phyloP scores from a whole-genome alignment of 2,113 vertebrate genomes.

The Alectura lathami region DNA sequence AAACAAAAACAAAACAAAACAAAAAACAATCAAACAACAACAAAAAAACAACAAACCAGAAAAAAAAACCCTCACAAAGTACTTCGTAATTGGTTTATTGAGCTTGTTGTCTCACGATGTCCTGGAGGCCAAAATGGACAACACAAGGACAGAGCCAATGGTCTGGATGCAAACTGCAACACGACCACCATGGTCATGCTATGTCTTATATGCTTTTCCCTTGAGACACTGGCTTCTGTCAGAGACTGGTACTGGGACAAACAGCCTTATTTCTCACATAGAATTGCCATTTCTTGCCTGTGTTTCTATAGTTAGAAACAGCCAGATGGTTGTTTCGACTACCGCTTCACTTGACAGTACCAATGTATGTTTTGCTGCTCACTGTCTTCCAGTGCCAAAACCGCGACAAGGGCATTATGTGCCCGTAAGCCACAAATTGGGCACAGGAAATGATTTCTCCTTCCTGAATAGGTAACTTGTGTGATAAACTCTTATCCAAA shows the following conservation, averaged over 20 bases:
- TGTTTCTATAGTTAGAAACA: background rate
- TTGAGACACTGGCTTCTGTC: background rate
- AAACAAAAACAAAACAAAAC: background rate
- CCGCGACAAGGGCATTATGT: background rate
- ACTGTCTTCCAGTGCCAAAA: background rate
- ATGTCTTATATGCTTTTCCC: background rate
- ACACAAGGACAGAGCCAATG: background rate
- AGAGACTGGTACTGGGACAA: background rate
- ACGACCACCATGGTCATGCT: background rate
- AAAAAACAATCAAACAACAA: background rate
- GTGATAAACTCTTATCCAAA: background rate
- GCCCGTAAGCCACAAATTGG: accelerated
- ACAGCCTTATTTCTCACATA: accelerated
- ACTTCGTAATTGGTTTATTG: background rate
- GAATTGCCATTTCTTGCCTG: background rate
- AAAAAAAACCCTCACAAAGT: background rate
- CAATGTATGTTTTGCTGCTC: background rate
- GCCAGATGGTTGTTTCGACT: background rate
- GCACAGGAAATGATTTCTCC: accelerated
- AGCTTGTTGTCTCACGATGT: slow-evolving; percentile 16
- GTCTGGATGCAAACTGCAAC: background rate
- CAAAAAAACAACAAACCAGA: background rate
- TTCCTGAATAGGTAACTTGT: background rate
- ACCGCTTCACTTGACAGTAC: background rate
- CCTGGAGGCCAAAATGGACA: background rate